phyloP scores from a whole-genome alignment of 2,888 invertebrate species.

The Pimpla rufipes region DNA sequence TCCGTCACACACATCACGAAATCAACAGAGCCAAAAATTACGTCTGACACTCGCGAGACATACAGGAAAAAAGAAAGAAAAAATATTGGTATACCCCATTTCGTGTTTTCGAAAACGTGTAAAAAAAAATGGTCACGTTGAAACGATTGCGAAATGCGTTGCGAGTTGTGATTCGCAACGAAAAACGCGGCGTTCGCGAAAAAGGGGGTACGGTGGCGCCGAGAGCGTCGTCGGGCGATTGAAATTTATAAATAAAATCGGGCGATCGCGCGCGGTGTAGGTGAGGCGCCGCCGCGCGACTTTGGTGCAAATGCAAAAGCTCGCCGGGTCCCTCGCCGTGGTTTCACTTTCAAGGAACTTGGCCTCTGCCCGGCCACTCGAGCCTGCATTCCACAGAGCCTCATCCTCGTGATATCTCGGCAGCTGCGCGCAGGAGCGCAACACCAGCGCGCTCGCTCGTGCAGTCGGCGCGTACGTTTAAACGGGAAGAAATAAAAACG shows the following conservation, averaged over 20 bases:
- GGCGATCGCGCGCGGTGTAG: too few species aligned
- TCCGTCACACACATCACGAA: background rate
- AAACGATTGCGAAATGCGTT: too few species aligned
- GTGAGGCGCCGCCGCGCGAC: background rate
- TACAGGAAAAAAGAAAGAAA: conserved; percentile 6
- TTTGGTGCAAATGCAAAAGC: conserved; percentile 43
- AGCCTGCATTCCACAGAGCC: conserved; percentile 67
- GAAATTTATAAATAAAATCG: background rate
- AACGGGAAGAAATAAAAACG: conserved; percentile 67
- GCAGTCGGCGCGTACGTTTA: conserved; percentile 15
- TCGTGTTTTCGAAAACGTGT: too few species aligned
- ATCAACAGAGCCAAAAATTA: background rate
- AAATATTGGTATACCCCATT: too few species aligned
- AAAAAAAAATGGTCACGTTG: too few species aligned
- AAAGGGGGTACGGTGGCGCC: too few species aligned
- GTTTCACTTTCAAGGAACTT: conserved; percentile 72
- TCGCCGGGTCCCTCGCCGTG: conserved; percentile 55
- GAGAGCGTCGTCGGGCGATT: too few species aligned
- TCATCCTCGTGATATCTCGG: conserved; percentile 60
- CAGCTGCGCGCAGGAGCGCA: conserved; percentile 33
- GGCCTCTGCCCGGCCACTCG: conserved; percentile 68
- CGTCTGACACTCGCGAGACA: background rate
- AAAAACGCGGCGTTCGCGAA: too few species aligned
- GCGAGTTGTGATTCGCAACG: too few species aligned
- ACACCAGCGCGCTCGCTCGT: conserved; percentile 8